Evolutionary conservation across 2,797 vertebrate genomes (phyloP).

Genomic region (Sciurus carolinensis): DNA sequence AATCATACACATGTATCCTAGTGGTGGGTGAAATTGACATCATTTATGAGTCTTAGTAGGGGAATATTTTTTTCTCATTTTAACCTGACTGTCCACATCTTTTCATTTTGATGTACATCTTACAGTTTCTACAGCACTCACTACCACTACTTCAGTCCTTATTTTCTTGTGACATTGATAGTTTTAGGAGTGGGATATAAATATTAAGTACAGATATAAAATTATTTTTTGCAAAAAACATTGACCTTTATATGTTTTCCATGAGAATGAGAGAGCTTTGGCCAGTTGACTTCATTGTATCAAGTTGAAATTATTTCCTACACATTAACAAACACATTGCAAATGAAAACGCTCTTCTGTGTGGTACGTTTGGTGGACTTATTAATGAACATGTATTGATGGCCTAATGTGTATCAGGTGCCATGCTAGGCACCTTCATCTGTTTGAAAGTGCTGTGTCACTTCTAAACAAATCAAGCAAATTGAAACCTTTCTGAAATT

Average conservation of each 20-base stretch:
- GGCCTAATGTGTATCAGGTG: not conserved
- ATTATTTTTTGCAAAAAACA: slow-evolving; percentile 60
- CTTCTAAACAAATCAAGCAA: slow-evolving; percentile 51
- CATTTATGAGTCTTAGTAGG: slow-evolving; percentile 23
- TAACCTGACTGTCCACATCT: not conserved
- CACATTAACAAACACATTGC: not conserved
- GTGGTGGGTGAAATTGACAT: not conserved
- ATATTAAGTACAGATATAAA: slow-evolving; percentile 44
- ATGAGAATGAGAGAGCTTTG: slow-evolving; percentile 73
- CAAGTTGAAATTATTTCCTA: slow-evolving; percentile 35
- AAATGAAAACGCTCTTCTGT: not conserved
- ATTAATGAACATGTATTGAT: not conserved
- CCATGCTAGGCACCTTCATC: not conserved
- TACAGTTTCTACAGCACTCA: slow-evolving; percentile 32
- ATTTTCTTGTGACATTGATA: slow-evolving; percentile 73
- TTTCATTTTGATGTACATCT: slow-evolving; percentile 59
- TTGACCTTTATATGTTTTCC: slow-evolving; percentile 65
- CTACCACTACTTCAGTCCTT: slow-evolving; percentile 74
- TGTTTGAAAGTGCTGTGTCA: not conserved
- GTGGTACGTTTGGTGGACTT: not conserved
- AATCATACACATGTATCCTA: not conserved
- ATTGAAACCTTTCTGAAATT: slow-evolving; percentile 60
- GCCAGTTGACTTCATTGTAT: slow-evolving; percentile 74
- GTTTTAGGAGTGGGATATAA: slow-evolving; percentile 6
- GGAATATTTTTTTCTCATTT: too few species aligned